A percentile compares a stretch with the other conserved stretches of the same genome.
Conservation (phyloP, 2,888 invertebrate genomes). For the Acanthococcus lagerstroemiae region DNA sequence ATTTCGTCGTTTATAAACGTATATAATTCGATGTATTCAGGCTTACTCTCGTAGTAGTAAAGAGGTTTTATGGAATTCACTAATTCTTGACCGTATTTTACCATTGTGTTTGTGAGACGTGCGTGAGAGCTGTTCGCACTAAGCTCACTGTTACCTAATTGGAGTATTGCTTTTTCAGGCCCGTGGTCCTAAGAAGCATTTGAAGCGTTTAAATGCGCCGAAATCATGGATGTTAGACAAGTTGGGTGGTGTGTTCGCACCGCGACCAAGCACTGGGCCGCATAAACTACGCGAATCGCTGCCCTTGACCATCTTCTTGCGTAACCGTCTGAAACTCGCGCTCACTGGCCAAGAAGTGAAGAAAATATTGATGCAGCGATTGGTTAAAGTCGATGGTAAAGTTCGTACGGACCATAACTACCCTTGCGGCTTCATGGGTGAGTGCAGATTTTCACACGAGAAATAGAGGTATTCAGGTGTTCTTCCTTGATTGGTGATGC, state of each 20-base stretch:
- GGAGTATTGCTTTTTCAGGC: too few relatives aligned
- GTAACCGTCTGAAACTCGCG: constrained; percentile 97
- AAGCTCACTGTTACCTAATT: too few relatives aligned
- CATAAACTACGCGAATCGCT: constrained; percentile 96
- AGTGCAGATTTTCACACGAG: constrained; percentile 42
- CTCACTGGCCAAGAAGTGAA: constrained; percentile 92
- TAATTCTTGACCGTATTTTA: too few relatives aligned
- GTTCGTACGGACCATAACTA: constrained; percentile 94
- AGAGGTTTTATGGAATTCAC: too few relatives aligned
- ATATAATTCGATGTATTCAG: too few relatives aligned
- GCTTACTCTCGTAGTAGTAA: too few relatives aligned
- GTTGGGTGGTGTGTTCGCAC: constrained; percentile 94
- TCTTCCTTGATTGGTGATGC: neutral
- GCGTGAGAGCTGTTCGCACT: too few relatives aligned
- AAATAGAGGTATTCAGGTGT: too few relatives aligned
- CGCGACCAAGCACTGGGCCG: constrained; percentile 93
- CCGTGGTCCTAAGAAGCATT: constrained; percentile 98
- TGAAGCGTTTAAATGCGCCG: constrained; percentile 98
- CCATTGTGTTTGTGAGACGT: too few relatives aligned
- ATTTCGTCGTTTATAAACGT: too few relatives aligned
- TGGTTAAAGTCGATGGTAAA: constrained; percentile 97
- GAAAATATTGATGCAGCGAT: constrained; percentile 95
- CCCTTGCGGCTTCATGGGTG: constrained; percentile 99
- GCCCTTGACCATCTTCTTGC: constrained; percentile 89
- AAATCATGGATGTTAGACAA: constrained; percentile 99